Evolutionary conservation across 2,888 invertebrate genomes (phyloP), one percentile per base, ranked within the genome.

Genomic region (Clistopyga incitator): DNA sequence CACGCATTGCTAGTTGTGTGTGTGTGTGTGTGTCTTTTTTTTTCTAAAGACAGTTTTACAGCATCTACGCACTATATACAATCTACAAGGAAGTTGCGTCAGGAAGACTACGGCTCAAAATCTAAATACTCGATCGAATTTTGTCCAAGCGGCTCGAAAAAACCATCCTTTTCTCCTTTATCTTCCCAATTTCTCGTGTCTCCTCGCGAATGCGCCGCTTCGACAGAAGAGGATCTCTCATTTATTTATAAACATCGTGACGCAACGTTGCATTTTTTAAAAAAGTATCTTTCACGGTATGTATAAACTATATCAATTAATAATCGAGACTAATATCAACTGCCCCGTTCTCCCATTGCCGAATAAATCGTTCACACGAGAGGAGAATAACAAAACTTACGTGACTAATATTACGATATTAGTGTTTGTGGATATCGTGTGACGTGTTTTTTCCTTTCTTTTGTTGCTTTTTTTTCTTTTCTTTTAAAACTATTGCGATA

Each of bases 21-120:
- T n/a, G n/a, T n/a, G n/a, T n/a, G n/a, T n/a, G n/a, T n/a, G n/a
- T n/a, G n/a, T n/a, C n/a, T n/a, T 59, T 45, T 61, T 18, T 56
- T 45, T 59, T 45, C 50, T 70, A 78, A 81, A 64, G 72, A 75
- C 68, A 56, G 56, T 54, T 84, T 78, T 64, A 84, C 81, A 80
- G 59, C 64, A 78, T 75, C 74, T 84, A 81, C 81, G 78, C 70
- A 42, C 84, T 81, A 84, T 84, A 52, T 81, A 84, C 84, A 84
- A 72, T 83, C 81, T 84, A 84, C 74, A 71, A 70, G 78, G 56
- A 78, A 78, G 74, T 84, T 84, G 74, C 74, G 74, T 45, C 64
- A 23, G 84, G 84, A 84, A 84, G 84, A 81, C 84, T 84, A 84
- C 68, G n/a, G 52, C 84, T 81, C 70, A 70, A 64, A 75, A 70